Base-by-base conservation (phyloP, 2,113 vertebrate species). In the Dipodomys stephensi region DNA sequence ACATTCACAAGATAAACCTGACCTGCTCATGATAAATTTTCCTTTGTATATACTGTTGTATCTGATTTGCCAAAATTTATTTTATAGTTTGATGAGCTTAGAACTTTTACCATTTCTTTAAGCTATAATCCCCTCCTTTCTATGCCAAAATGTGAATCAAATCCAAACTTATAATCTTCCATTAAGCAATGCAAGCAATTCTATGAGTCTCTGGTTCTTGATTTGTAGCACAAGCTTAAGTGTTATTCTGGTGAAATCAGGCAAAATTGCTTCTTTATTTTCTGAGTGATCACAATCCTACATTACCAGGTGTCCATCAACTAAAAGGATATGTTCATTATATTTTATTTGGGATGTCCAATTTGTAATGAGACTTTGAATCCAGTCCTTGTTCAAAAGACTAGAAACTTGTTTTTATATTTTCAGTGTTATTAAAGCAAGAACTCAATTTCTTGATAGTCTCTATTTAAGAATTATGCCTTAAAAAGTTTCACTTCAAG, bases 391-490 rank as follows among this genome's bases (percentile, higher is more conserved):
- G 64, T 65, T 81, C 39, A 62, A 35, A 46, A 60, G 57, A 3
- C 9, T 4, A 65, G 64, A 60, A 87, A 32, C 11, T 65, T 91
- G 13, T 35, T 39, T 73, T 27, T 91, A 44, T 32, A 62, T 49
- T 9, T 46, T 83, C n/a, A 81, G 39, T n/a, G 44, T 78, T 78
- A 88, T 20, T 90, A 83, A 83, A 9, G 3, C 1, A 91, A 82
- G 10, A 93, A 71, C 2, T 78, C 27, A 74, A 62, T 90, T 27
- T 32, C 49, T 78, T 82, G 89, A 57, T 23, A 46, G 25, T 77
- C 18, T 95, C 8, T 3, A 46, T 91, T 83, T 85, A 67, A 79
- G 91, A 94, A 85, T 62, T 60, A n/a, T 77, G 57, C 67, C 81
- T 39, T 32, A 65, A 80, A 65, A 64, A 62, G 13, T 44, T 76